Conservation (phyloP, 2,888 invertebrate genomes). For the Tipula confusa region DNA sequence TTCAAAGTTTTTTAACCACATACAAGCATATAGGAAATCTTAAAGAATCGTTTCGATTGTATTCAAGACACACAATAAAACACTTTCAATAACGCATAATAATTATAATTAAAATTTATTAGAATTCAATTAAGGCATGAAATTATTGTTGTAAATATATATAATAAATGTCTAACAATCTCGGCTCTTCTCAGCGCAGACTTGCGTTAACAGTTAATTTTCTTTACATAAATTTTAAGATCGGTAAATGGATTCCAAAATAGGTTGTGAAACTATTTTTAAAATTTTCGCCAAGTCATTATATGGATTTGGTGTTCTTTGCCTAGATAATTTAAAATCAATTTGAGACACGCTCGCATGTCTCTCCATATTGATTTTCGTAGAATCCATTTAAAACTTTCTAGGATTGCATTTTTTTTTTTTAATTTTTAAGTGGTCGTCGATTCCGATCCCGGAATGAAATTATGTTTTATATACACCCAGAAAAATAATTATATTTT, state of each 20-base stretch:
- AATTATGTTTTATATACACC: neutral
- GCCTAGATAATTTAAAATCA: neutral
- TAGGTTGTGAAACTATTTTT: neutral
- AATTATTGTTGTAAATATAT: neutral
- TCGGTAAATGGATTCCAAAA: neutral
- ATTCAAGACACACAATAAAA: neutral
- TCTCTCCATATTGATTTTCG: neutral
- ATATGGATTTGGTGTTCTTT: neutral
- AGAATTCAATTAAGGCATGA: neutral
- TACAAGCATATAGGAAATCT: too few relatives aligned
- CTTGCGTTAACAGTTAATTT: neutral
- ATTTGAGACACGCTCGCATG: neutral
- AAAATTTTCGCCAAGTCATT: neutral
- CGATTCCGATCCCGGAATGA: neutral
- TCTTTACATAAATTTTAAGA: too few relatives aligned
- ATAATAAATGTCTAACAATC: too few relatives aligned
- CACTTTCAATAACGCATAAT: neutral
- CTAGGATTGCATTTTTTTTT: neutral
- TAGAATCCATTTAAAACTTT: neutral
- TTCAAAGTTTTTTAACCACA: neutral
- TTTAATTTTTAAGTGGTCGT: neutral
- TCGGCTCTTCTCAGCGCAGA: too few relatives aligned
- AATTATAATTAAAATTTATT: constrained; percentile 1
- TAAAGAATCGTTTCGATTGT: neutral
- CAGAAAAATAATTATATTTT: neutral